Conservation (phyloP, 2,888 invertebrate species). For the Drosophila prolongata region DNA sequence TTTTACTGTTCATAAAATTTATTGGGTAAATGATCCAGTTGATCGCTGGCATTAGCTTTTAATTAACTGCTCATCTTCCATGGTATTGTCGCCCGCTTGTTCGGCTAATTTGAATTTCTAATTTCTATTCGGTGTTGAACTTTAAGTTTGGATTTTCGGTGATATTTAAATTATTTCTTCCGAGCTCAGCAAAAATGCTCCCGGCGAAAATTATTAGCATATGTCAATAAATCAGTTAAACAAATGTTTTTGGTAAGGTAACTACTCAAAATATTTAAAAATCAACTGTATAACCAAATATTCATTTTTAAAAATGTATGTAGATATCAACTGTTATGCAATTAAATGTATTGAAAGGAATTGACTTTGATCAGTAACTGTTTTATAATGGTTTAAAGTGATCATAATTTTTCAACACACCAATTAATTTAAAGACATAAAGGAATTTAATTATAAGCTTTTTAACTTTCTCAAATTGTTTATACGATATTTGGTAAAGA, state of each 20-base stretch:
- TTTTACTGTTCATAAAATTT: conserved; percentile 11
- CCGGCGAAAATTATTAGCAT: conserved; percentile 14
- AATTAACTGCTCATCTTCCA: conserved; percentile 25
- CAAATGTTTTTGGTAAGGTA: not conserved
- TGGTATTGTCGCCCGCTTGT: conserved; percentile 20
- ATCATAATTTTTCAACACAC: no score
- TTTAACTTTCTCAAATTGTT: conserved; percentile 11
- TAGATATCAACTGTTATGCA: no score
- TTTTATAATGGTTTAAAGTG: no score
- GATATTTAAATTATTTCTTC: conserved; percentile 32
- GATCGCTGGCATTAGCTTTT: conserved; percentile 5
- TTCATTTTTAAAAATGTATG: no score
- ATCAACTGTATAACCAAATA: no score
- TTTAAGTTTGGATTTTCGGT: conserved; percentile 1
- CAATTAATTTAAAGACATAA: not conserved
- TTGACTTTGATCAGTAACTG: no score
- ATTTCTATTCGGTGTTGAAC: conserved; percentile 19
- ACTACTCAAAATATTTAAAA: no score
- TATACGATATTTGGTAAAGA: conserved; percentile 5
- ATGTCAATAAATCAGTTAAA: conserved; percentile 12
- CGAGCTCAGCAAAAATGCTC: not conserved
- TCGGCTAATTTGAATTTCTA: conserved; percentile 46
- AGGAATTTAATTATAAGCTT: conserved; percentile 1
- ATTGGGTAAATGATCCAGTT: conserved; percentile 48
- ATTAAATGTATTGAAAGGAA: not conserved